phyloP scores from a whole-genome alignment of 2,797 vertebrate genomes.

The Knipowitschia caucasica region DNA sequence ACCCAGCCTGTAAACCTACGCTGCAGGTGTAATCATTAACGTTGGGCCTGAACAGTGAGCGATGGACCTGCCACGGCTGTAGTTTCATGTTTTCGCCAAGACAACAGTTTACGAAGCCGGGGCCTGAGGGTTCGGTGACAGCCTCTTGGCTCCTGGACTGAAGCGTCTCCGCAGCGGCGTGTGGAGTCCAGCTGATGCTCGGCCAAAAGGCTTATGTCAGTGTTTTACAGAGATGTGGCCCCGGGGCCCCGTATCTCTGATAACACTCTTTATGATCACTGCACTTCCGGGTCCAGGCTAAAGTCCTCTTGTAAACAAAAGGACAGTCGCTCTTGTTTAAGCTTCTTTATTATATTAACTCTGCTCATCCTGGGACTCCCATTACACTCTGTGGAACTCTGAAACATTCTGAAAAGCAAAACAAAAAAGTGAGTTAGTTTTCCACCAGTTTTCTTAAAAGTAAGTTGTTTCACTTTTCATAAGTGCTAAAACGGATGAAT shows the following conservation, averaged over 20 bases:
- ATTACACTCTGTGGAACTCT: too few species aligned
- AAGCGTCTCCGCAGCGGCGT: slow-evolving; percentile 62
- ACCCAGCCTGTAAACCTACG: slow-evolving; percentile 33
- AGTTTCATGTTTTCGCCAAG: slow-evolving; percentile 26
- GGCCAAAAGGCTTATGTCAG: slow-evolving; percentile 47
- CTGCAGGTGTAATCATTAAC: slow-evolving; percentile 41
- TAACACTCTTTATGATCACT: too few species aligned
- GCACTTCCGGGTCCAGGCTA: too few species aligned
- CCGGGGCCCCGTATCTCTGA: slow-evolving; percentile 18
- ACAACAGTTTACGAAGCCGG: slow-evolving; percentile 38
- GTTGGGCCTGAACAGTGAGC: slow-evolving; percentile 23
- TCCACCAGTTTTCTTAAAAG: too few species aligned
- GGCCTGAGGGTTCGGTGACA: slow-evolving; percentile 58
- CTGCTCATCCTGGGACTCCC: too few species aligned
- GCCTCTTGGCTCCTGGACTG: slow-evolving; percentile 51
- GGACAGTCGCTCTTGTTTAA: too few species aligned
- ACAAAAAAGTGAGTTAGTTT: too few species aligned
- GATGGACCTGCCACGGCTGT: slow-evolving; percentile 36
- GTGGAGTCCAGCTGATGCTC: slow-evolving; percentile 49
- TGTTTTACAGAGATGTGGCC: slow-evolving; percentile 32
- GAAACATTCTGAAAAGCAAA: too few species aligned
- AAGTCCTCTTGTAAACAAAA: too few species aligned
- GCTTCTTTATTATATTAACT: too few species aligned
- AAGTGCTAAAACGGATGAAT: too few species aligned
- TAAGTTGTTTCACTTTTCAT: too few species aligned